These are phyloP conservation scores for Tupiocoris notatus DNA, from an alignment of 2,888 invertebrate genomes.

Conservation along the genomic window DNA sequence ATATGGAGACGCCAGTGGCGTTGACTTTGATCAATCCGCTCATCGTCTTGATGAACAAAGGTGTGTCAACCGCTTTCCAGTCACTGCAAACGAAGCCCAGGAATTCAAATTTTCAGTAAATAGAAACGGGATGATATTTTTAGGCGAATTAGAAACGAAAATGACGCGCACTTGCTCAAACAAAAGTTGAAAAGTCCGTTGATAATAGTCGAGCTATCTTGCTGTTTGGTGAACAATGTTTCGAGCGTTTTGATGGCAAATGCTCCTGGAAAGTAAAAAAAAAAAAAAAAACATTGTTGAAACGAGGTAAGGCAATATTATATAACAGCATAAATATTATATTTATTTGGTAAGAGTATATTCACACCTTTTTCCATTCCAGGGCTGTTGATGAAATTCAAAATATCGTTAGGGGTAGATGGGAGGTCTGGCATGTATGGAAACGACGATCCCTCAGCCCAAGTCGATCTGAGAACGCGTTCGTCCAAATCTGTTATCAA, in stretches of 20 bases:
- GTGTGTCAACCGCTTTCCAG: background rate
- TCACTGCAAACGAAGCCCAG: too few species aligned
- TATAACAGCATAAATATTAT: too few species aligned
- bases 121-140: background rate
- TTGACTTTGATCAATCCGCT: background rate
- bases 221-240: background rate
- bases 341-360: too few species aligned
- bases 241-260: slow-evolving; percentile 11
- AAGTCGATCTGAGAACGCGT: background rate
- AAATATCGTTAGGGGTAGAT: slow-evolving; percentile 3
- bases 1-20: background rate
- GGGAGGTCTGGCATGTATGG: background rate
- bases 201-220: background rate
- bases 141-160: background rate
- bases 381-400: background rate
- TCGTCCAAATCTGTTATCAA: slow-evolving; percentile 3
- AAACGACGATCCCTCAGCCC: background rate
- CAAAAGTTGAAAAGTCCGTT: background rate
- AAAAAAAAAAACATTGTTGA: too few species aligned
- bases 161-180: background rate
- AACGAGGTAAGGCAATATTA: background rate
- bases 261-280: slow-evolving; percentile 11
- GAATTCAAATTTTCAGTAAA: background rate
- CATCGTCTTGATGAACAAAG: background rate
- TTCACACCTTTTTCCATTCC: slow-evolving; percentile 18